Conservation (phyloP, 2,888 invertebrate species). For the Tinea trinotella region DNA sequence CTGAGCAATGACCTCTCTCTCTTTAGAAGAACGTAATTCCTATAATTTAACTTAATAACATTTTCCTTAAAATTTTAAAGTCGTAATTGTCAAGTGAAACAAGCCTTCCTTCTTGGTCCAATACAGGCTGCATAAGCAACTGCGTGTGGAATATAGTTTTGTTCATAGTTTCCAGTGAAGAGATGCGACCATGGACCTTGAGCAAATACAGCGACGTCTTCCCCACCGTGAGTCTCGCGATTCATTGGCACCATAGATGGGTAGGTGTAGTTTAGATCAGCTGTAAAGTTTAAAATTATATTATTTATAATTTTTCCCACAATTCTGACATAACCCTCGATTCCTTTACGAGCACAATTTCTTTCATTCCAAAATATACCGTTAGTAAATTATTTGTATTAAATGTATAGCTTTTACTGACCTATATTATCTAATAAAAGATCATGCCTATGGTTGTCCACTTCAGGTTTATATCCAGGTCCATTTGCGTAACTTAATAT, state of each 20-base stretch:
- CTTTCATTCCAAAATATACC: too few species aligned
- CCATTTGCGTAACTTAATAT: conserved; percentile 84
- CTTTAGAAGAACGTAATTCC: too few species aligned
- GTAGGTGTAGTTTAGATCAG: conserved; percentile 56
- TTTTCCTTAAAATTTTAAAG: too few species aligned
- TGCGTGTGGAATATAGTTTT: conserved; percentile 83
- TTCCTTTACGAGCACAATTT: too few species aligned
- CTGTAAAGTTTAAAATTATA: conserved; percentile 36
- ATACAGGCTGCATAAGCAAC: conserved; percentile 82
- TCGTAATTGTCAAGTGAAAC: conserved; percentile 36
- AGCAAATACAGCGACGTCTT: conserved; percentile 86
- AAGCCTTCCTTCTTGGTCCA: conserved; percentile 71
- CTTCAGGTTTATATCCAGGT: conserved; percentile 66
- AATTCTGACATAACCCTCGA: too few species aligned
- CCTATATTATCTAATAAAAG: conserved; percentile 43
- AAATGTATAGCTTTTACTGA: conserved; percentile 34
- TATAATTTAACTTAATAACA: too few species aligned
- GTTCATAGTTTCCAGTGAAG: conserved; percentile 84
- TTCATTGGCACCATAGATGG: conserved; percentile 75
- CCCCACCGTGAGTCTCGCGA: conserved; percentile 82
- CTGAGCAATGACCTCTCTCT: too few species aligned
- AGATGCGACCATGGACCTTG: conserved; percentile 85
- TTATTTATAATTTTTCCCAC: too few species aligned
- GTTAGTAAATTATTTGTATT: background rate
- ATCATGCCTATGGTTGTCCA: conserved; percentile 34